These are phyloP conservation scores for Capitulum mitella DNA, from an alignment of 2,888 invertebrate species.

Conservation along the genomic window DNA sequence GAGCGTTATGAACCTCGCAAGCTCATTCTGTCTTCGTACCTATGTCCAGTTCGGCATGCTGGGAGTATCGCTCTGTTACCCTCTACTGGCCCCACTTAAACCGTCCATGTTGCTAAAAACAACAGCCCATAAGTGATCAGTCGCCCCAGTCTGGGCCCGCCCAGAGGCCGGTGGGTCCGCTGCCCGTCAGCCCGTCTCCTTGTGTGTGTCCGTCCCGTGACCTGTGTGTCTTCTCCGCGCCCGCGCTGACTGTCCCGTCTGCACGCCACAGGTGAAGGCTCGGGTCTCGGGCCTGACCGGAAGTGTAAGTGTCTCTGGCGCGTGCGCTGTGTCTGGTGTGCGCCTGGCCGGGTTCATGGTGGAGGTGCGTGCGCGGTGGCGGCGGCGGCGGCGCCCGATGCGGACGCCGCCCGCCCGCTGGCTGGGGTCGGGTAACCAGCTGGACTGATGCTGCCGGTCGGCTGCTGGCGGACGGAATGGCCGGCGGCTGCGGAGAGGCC, in stretches of 20 bases:
- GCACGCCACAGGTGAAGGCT: constrained; percentile 16
- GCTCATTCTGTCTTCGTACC: too few relatives aligned
- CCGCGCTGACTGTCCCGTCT: not conserved
- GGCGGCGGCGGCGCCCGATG: not conserved
- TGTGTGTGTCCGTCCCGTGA: too few relatives aligned
- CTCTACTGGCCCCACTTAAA: too few relatives aligned
- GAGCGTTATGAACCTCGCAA: too few relatives aligned
- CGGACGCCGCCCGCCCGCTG: not conserved
- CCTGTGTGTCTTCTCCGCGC: not conserved
- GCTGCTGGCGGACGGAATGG: not conserved
- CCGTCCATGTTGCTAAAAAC: too few relatives aligned
- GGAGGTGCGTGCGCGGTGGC: not conserved
- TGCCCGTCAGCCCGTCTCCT: too few relatives aligned
- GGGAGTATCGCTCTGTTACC: not conserved
- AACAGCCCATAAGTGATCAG: too few relatives aligned
- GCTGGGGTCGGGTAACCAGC: not conserved
- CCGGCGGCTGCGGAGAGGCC: not conserved
- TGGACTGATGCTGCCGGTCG: not conserved
- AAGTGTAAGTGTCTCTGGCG: constrained; percentile 9
- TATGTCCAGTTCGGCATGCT: too few relatives aligned
- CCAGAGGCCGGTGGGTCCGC: too few relatives aligned
- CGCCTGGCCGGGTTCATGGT: not conserved
- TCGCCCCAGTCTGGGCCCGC: too few relatives aligned
- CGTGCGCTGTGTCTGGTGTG: not conserved
- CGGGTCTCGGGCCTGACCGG: constrained; percentile 2